Percentiles rank a stretch among this genome's conserved stretches.
These are phyloP conservation scores for Synergus gifuensis DNA, from an alignment of 2,888 invertebrate species.

Conservation along the genomic window DNA sequence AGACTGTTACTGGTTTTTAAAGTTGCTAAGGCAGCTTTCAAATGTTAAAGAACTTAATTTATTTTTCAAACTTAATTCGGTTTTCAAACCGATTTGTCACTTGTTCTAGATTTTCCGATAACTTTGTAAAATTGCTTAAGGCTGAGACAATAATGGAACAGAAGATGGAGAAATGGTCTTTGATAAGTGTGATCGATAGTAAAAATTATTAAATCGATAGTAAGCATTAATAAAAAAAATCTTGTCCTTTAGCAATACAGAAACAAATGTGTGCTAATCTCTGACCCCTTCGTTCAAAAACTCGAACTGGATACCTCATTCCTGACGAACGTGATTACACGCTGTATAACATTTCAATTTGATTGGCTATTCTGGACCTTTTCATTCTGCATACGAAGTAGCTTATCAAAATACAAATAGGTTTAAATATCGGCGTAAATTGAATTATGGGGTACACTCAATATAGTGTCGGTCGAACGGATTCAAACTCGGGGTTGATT, in stretches of 20 bases:
- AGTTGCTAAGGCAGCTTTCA: no score
- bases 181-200: no score
- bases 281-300: neutral
- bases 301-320: neutral
- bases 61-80: no score
- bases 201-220: no score
- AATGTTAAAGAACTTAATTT: no score
- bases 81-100: no score
- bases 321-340: neutral
- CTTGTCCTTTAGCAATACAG: no score
- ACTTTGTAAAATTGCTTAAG: no score
- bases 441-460: slow-evolving; percentile 22
- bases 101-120: no score
- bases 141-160: no score
- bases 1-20: neutral
- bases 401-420: slow-evolving; percentile 41
- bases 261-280: neutral
- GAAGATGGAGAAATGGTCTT: no score
- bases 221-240: no score
- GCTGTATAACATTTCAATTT: slow-evolving; percentile 8
- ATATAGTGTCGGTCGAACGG: slow-evolving; percentile 12
- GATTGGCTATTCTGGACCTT: slow-evolving; percentile 16
- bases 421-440: slow-evolving; percentile 38
- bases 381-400: neutral
- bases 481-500: slow-evolving; percentile 40